Conservation (phyloP, 2,113 vertebrate genomes). For the Anser cygnoides region DNA sequence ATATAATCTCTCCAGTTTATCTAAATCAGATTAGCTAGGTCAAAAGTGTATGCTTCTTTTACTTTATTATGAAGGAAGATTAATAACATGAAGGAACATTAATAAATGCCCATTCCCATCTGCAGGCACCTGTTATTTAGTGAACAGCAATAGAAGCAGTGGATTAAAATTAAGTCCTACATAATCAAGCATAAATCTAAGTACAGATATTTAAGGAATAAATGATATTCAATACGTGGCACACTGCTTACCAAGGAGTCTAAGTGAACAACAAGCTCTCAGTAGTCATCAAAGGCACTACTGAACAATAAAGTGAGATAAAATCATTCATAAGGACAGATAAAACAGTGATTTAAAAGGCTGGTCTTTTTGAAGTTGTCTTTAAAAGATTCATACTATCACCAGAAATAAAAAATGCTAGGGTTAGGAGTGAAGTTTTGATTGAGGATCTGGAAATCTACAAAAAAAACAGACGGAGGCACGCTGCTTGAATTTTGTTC, state of each 20-base stretch:
- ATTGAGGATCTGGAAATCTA: background rate
- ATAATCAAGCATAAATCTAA: background rate
- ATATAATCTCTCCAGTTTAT: background rate
- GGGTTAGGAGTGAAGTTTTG: background rate
- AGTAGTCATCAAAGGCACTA: background rate
- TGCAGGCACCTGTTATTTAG: background rate
- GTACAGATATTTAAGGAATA: background rate
- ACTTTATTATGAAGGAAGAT: background rate
- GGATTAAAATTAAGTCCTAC: background rate
- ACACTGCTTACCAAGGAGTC: background rate
- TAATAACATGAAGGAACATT: background rate
- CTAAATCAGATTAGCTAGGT: background rate
- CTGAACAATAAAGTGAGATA: background rate
- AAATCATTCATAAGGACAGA: background rate
- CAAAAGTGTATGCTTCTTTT: background rate
- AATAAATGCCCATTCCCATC: background rate
- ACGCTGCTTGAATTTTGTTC: background rate
- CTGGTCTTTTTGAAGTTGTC: background rate
- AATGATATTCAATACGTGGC: background rate
- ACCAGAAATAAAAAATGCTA: background rate
- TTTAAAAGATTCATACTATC: background rate
- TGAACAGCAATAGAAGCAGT: background rate
- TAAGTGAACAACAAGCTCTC: background rate
- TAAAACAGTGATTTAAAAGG: background rate
- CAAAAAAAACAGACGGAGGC: rapidly evolving